Evolutionary conservation across 2,888 invertebrate species (phyloP).

Genomic region (Anaspis maculata): DNA sequence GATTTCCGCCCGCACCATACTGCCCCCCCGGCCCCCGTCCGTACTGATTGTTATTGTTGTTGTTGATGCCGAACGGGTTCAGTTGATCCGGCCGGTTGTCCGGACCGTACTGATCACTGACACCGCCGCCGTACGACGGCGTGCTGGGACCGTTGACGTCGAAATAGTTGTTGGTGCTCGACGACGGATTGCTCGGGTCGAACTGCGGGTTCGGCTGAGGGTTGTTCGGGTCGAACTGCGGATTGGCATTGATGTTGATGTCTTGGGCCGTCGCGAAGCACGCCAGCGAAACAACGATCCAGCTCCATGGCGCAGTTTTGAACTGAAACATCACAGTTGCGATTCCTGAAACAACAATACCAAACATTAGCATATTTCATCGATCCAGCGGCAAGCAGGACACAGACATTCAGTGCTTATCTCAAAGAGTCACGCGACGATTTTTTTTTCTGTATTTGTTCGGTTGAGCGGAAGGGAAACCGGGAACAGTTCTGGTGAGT

Average conservation of each 20-base stretch:
- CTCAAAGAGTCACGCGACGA: too few relatives aligned
- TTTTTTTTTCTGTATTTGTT: too few relatives aligned
- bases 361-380: too few relatives aligned
- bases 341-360: too few relatives aligned
- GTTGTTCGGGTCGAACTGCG: constrained; percentile 17
- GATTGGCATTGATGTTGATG: constrained; percentile 17
- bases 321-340: constrained; percentile 23
- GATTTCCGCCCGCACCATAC: too few relatives aligned
- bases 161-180: constrained; percentile 15
- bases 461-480: constrained; percentile 12
- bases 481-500: neutral
- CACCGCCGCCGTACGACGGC: constrained; percentile 4
- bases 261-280: constrained; percentile 26
- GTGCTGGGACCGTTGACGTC: constrained; percentile 15
- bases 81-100: neutral
- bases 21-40: too few relatives aligned
- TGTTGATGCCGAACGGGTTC: constrained; percentile 2
- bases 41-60: constrained; percentile 1
- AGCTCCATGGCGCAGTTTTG: constrained; percentile 18
- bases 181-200: constrained; percentile 14
- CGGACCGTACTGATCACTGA: neutral
- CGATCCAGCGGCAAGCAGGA: too few relatives aligned
- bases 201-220: constrained; percentile 19
- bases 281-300: constrained; percentile 20
- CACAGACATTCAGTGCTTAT: too few relatives aligned